Percentiles rank a stretch among this genome's conserved stretches.
phyloP scores from a whole-genome alignment of 1,140 invertebrate genomes.

The Drosophila sechellia region DNA sequence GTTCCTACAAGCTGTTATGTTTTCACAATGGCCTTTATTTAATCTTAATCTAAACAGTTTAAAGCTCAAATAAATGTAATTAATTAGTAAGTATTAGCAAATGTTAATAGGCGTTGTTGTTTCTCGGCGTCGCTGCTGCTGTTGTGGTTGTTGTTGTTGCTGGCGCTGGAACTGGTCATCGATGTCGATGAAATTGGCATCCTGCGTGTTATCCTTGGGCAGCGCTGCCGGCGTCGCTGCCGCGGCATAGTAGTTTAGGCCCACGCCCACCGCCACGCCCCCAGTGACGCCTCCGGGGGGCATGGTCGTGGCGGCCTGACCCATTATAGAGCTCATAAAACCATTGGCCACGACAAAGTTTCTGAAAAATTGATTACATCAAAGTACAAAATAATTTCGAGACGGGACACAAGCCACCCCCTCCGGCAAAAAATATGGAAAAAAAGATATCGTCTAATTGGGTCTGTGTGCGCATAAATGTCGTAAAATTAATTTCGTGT shows the following conservation, averaged over 20 bases:
- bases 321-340: conserved; percentile 84
- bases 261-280: conserved; percentile 26
- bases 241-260: conserved; percentile 56
- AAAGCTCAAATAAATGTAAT: conserved; percentile 61
- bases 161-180: conserved; percentile 31
- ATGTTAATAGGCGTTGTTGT: conserved; percentile 66
- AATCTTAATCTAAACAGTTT: conserved; percentile 48
- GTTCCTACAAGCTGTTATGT: not conserved
- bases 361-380: conserved; percentile 82
- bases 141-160: conserved; percentile 8
- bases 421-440: no score
- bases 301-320: conserved; percentile 54
- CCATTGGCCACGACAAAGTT: conserved; percentile 85
- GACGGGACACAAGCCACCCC: conserved; percentile 7
- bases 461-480: conserved; percentile 73
- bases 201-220: conserved; percentile 50
- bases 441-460: conserved; percentile 59
- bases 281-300: conserved; percentile 9
- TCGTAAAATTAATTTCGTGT: conserved; percentile 84
- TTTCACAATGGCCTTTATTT: conserved; percentile 23
- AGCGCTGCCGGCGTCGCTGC: conserved; percentile 27
- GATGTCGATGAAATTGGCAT: conserved; percentile 53
- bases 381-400: conserved; percentile 36
- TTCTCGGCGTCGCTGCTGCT: conserved; percentile 39
- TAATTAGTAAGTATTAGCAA: conserved; percentile 59